Evolutionary conservation across 1,140 invertebrate species (phyloP), one percentile per base, ranked within the genome.

Genomic region (Drosophila ananassae): DNA sequence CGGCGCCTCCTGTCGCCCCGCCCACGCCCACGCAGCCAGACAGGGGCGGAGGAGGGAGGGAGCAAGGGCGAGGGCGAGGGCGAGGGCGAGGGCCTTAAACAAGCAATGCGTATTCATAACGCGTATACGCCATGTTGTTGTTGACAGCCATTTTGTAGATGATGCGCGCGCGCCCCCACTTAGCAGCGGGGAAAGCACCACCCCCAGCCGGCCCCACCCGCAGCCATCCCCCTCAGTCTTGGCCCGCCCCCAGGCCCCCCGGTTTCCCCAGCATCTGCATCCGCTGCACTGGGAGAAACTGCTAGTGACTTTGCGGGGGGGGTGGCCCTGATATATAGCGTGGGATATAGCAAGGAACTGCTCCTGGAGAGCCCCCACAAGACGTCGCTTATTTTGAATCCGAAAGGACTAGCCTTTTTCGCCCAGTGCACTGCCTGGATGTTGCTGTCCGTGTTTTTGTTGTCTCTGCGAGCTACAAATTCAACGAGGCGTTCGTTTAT

Each of bases 61-160:
- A 41, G 37, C 2, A 17, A n/a, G n/a, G 39, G 6, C 3, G 39
- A 7, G 6, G 10, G 39, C n/a, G 13, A 21, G 39, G 17, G 13
- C 6, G 10, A 37, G 10, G 30, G 12, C 34, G 30, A 41, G 30
- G 37, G 71, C 50, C 66, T 67, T 80, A 85, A 85, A 85, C 77
- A 85, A 85, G 81, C 77, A 85, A 85, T 85, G 83, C 81, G 77
- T 85, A 85, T 85, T 85, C 81, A 85, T 85, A 85, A 85, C 81
- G 81, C 81, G 81, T 85, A 85, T 85, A 85, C 81, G 81, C 81
- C 81, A 85, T 85, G 81, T 85, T 85, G 81, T 85, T 85, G 81
- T 85, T 85, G 81, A 85, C 81, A 85, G 81, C 81, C 81, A 85
- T 85, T 85, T 85, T 85, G 81, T 85, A 85, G 77, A 85, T 85